Evolutionary conservation across 2,113 vertebrate genomes (phyloP).

Genomic region (Nothobranchius kuhntae): DNA sequence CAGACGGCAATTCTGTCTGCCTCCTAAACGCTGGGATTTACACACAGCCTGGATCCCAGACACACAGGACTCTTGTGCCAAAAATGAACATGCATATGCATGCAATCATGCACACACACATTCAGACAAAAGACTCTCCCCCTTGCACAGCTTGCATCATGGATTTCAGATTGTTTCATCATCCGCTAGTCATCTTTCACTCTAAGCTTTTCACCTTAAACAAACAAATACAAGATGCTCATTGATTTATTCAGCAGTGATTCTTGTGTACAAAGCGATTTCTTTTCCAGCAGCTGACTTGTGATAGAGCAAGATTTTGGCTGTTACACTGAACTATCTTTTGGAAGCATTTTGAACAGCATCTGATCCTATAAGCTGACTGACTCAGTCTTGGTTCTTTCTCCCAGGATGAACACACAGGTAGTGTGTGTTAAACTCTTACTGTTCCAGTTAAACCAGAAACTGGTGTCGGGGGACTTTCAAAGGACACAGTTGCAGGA

Average conservation of each 20-base stretch:
- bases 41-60: constrained; percentile 52
- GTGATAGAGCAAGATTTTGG: constrained; percentile 17
- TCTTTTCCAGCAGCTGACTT: constrained; percentile 26
- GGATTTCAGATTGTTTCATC: constrained; percentile 70
- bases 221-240: constrained; percentile 48
- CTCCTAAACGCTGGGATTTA: constrained; percentile 59
- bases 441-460: constrained; percentile 5
- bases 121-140: constrained; percentile 43
- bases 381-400: constrained; percentile 4
- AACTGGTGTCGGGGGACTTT: neutral
- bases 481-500: neutral
- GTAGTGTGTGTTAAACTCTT: neutral
- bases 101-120: constrained; percentile 43
- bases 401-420: neutral
- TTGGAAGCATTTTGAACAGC: constrained; percentile 20
- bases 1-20: constrained; percentile 52
- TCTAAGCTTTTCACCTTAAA: constrained; percentile 48
- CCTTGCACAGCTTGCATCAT: constrained; percentile 65
- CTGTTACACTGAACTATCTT: constrained; percentile 17
- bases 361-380: constrained; percentile 33
- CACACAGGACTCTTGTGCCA: constrained; percentile 52
- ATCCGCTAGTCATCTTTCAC: constrained; percentile 57
- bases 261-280: constrained; percentile 36
- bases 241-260: constrained; percentile 33
- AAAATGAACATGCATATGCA: constrained; percentile 65